Conservation (phyloP, 2,113 vertebrate genomes). For the Phoenicopterus ruber region DNA sequence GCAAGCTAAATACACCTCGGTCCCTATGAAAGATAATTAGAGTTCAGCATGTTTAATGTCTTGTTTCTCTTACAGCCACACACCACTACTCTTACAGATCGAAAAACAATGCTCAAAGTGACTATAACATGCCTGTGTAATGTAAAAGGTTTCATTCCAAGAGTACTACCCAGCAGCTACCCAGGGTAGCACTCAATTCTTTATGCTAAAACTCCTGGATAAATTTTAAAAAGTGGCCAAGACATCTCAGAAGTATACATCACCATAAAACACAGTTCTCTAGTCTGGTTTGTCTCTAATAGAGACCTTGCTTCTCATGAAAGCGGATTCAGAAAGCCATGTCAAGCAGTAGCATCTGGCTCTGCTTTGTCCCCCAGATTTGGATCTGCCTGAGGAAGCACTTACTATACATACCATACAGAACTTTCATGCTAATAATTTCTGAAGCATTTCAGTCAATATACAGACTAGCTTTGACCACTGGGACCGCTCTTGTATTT, state of each 20-base stretch:
- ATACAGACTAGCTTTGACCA: constrained; percentile 1
- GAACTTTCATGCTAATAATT: constrained; percentile 20
- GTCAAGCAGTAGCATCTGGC: neutral
- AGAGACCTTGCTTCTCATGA: neutral
- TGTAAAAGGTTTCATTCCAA: neutral
- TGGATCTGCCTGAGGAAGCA: neutral
- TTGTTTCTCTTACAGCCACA: neutral
- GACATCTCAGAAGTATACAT: neutral
- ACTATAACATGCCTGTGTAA: neutral
- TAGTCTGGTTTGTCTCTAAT: neutral
- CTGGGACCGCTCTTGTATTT: neutral
- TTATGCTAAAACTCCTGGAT: neutral
- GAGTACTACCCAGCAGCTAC: neutral
- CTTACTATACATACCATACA: constrained; percentile 10
- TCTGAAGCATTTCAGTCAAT: constrained; percentile 12
- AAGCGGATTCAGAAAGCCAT: constrained; percentile 33
- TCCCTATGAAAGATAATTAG: neutral
- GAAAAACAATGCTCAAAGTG: neutral
- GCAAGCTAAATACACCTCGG: neutral
- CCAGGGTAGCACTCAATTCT: neutral
- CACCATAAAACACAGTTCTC: neutral
- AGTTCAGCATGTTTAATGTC: neutral
- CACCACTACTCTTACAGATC: neutral
- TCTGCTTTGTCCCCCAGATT: neutral
- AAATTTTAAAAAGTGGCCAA: neutral